Percentiles rank a stretch among this genome's conserved stretches.
phyloP scores from a whole-genome alignment of 2,113 vertebrate genomes.

The Gracilinanus agilis region DNA sequence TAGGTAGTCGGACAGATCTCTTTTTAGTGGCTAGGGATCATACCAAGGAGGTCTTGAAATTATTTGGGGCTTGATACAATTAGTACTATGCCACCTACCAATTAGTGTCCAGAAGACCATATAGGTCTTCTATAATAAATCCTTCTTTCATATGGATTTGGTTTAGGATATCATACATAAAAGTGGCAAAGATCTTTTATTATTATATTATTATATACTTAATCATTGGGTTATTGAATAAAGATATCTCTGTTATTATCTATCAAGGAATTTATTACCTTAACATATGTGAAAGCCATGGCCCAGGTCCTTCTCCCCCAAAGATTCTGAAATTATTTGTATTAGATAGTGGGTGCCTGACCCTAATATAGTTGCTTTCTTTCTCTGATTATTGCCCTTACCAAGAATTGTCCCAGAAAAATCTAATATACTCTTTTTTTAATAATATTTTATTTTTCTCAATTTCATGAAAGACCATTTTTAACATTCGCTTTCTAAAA shows the following conservation, averaged over 20 bases:
- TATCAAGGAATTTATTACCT: neutral
- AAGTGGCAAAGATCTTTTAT: neutral
- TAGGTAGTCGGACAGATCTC: neutral
- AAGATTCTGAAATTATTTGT: neutral
- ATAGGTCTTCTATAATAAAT: neutral
- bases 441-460: too few species aligned
- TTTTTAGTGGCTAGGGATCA: neutral
- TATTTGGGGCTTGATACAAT: neutral
- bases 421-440: neutral
- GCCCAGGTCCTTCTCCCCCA: neutral
- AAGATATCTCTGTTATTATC: neutral
- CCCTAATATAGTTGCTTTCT: neutral
- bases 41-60: neutral
- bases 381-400: neutral
- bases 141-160: neutral
- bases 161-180: neutral
- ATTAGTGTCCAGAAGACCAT: neutral
- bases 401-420: neutral
- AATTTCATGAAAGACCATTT: too few species aligned
- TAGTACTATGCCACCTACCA: neutral
- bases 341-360: neutral
- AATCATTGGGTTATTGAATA: neutral
- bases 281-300: neutral
- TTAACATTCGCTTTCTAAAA: too few species aligned
- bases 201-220: neutral